Evolutionary conservation across 2,797 vertebrate genomes (phyloP), one percentile per base, ranked within the genome.

Genomic region (Melanotaenia maccullochi): DNA sequence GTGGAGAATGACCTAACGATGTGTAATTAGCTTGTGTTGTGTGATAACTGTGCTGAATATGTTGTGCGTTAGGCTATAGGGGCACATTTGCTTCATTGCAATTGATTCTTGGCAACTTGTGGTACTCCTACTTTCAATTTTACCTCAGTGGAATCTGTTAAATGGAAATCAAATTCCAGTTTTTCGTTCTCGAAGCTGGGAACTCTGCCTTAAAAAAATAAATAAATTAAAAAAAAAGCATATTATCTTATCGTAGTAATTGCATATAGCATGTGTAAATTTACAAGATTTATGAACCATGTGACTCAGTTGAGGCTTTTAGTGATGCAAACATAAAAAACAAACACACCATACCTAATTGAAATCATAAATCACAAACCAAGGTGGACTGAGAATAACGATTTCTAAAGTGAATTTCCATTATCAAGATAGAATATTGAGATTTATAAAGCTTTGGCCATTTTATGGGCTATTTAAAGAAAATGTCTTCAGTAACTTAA

Each of bases 81-180:
- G 67, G 74, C 18, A 32, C 4, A n/a, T 76, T 75, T 40, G 11
- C 5, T 24, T 74, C 16, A 67, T 16, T 79, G 30, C 60, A 74
- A 75, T 60, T 22, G 12, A 71, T 75, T 67, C n/a, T n/a, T 18
- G 36, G 22, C 4, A 55, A 71, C 75, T 62, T 52, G 32, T 61
- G 4, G 58, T 60, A 49, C 65, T 62, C 56, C 4, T 44, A n/a
- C 22, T 30, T 54, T 60, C 9, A 35, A 8, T 60, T 55, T 24
- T 22, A 14, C 14, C 5, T 59, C 4, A 38, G 30, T 64, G 5
- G 14, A 72, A 38, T 60, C 38, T 54, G 16, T 65, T 57, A n/a
- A 28, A 40, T 16, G 18, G 40, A 58, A 75, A 58, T 3, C 54
- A 47, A 66, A 44, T 22, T 12, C 51, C 38, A 38, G 35, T 61